phyloP scores from a whole-genome alignment of 2,888 invertebrate species.

The Mantis religiosa region DNA sequence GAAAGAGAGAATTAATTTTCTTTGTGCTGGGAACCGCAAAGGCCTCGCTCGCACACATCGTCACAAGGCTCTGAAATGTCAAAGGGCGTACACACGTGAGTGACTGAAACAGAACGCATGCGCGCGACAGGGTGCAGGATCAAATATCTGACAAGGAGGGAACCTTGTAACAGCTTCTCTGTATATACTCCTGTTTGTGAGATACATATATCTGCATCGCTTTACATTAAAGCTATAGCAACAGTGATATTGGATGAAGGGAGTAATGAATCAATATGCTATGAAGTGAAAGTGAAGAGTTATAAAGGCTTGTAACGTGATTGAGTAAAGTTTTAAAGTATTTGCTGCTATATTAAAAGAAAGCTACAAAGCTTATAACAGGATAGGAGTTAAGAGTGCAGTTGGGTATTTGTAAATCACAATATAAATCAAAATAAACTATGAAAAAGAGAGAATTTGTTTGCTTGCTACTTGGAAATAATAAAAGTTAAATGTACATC shows the following conservation, averaged over 20 bases:
- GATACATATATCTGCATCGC: not conserved
- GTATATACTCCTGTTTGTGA: not conserved
- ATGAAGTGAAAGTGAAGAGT: no score
- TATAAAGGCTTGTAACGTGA: no score
- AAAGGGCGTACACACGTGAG: not conserved
- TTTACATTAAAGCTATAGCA: not conserved
- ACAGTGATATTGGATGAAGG: not conserved
- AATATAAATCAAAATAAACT: no score
- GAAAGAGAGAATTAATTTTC: not conserved
- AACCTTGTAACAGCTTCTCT: not conserved
- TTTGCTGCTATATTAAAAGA: no score
- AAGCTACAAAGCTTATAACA: no score
- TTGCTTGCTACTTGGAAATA: no score
- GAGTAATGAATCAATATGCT: no score
- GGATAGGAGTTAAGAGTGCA: no score
- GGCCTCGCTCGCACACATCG: not conserved
- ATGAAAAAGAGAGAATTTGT: no score
- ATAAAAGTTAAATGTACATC: no score
- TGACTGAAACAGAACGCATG: not conserved
- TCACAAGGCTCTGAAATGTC: not conserved
- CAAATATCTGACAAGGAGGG: not conserved
- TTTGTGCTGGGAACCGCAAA: not conserved
- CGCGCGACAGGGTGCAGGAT: not conserved
- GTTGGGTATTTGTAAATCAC: no score
- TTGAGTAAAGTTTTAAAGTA: no score